Conservation (phyloP, 2,888 invertebrate genomes). For the Pollenia amentaria region DNA sequence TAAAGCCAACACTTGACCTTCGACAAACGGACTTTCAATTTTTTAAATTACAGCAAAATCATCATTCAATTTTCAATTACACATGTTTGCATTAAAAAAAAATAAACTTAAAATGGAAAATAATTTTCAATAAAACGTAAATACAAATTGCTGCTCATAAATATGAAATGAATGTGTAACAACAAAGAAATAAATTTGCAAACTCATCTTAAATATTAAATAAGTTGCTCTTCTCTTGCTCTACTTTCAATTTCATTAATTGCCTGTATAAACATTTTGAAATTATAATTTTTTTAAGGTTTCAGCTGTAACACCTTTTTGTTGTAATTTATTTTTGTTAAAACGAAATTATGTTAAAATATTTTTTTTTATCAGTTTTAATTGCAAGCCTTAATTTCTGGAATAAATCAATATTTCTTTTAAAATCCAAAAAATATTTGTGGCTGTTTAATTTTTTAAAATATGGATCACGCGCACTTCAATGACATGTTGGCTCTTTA, state of each 20-base stretch:
- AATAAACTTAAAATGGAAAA: not conserved
- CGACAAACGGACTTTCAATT: constrained; percentile 22
- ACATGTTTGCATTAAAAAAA: not conserved
- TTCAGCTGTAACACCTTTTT: constrained; percentile 1
- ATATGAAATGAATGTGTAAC: too few species aligned
- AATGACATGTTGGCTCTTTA: too few species aligned
- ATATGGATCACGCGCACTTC: too few species aligned
- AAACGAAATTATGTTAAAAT: too few species aligned
- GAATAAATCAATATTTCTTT: constrained; percentile 33
- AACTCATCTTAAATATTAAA: constrained; percentile 35
- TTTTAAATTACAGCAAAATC: constrained; percentile 19
- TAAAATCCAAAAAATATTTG: not conserved
- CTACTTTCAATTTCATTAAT: constrained; percentile 50
- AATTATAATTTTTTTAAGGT: constrained; percentile 24
- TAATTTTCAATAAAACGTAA: constrained; percentile 12
- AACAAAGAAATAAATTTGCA: not conserved
- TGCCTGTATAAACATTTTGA: constrained; percentile 32
- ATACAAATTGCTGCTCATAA: not conserved
- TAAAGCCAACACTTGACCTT: constrained; percentile 30
- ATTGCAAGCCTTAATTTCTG: not conserved
- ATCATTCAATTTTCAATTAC: constrained; percentile 8
- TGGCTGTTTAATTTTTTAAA: too few species aligned
- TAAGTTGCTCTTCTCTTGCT: constrained; percentile 4
- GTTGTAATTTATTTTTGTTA: not conserved
- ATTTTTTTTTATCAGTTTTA: not conserved